These are phyloP conservation scores for Zelleria hepariella DNA, from an alignment of 2,888 invertebrate genomes.

Conservation along the genomic window DNA sequence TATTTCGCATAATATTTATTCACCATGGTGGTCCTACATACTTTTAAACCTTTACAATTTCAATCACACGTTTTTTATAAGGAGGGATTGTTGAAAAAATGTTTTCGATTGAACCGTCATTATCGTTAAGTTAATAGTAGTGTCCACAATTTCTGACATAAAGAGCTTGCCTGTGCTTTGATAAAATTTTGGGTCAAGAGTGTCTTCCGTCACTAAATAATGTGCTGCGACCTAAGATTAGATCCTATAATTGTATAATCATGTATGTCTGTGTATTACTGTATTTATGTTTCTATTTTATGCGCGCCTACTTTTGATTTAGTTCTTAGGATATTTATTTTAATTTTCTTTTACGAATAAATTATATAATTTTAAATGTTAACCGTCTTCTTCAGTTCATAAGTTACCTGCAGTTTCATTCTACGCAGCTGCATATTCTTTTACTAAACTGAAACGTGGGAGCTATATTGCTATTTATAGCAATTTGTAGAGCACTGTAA, in stretches of 20 bases:
- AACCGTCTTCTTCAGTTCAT: slow-evolving; percentile 6
- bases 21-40: too few relatives aligned
- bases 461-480: slow-evolving; percentile 19
- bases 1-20: background rate
- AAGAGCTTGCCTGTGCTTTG: too few relatives aligned
- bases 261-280: background rate
- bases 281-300: background rate
- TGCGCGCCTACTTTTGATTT: background rate
- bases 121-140: too few relatives aligned
- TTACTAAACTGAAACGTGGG: slow-evolving; percentile 24
- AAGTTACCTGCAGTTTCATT: slow-evolving; percentile 5
- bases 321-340: background rate
- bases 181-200: too few relatives aligned
- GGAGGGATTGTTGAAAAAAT: too few relatives aligned
- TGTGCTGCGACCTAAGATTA: background rate
- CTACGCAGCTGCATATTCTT: background rate
- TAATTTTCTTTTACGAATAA: background rate
- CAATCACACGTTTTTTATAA: too few relatives aligned
- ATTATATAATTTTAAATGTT: slow-evolving; percentile 11
- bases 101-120: too few relatives aligned
- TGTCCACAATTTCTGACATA: too few relatives aligned
- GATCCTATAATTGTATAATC: background rate
- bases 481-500: slow-evolving; percentile 19
- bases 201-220: background rate
- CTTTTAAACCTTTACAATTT: background rate